phyloP scores from a whole-genome alignment of 2,113 vertebrate species.

The Miniopterus natalensis region DNA sequence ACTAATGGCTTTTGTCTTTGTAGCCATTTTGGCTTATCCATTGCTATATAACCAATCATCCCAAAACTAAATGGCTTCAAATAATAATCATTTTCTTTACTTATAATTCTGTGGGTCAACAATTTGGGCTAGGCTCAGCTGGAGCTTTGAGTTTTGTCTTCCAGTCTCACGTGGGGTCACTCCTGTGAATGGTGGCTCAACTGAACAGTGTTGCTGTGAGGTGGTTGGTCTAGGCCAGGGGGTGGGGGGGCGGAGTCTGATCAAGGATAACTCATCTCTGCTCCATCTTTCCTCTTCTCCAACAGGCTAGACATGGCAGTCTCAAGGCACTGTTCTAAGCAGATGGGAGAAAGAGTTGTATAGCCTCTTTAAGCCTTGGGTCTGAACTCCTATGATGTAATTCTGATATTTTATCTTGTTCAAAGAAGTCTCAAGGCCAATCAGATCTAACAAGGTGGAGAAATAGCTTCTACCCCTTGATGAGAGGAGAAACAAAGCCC shows the following conservation, averaged over 20 bases:
- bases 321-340: neutral
- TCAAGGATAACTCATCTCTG: neutral
- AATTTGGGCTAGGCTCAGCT: neutral
- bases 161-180: neutral
- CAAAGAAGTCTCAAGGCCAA: neutral
- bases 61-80: neutral
- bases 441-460: neutral
- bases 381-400: neutral
- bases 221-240: neutral
- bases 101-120: neutral
- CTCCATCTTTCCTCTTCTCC: neutral
- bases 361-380: neutral
- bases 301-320: too few species aligned
- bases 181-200: neutral
- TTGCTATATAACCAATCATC: neutral
- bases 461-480: neutral
- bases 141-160: neutral
- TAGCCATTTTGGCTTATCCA: neutral
- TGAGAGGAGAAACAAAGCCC: neutral
- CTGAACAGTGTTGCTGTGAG: neutral
- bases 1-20: conserved; percentile 29
- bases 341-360: neutral
- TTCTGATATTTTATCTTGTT: neutral
- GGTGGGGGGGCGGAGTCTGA: neutral
- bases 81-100: conserved; percentile 16